Evolutionary conservation across 2,888 invertebrate species (phyloP).

Genomic region (Leucania comma): DNA sequence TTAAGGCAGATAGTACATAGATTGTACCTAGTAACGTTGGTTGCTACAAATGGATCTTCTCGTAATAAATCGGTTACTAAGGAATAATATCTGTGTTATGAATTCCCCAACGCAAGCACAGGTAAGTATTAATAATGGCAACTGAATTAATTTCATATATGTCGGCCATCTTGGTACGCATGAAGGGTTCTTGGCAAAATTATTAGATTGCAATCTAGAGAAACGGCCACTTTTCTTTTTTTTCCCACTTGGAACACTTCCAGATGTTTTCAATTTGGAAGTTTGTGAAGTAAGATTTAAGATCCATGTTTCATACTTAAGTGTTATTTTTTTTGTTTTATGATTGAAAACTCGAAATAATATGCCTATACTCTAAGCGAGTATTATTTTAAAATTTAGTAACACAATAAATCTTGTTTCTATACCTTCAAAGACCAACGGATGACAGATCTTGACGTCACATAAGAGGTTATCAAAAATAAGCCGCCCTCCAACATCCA

Average conservation of each 20-base stretch:
- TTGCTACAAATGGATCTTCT: constrained; percentile 66
- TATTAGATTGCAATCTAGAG: constrained; percentile 63
- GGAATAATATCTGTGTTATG: constrained; percentile 70
- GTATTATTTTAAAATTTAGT: neutral
- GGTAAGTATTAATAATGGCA: constrained; percentile 70
- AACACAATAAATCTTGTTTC: neutral
- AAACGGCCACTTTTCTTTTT: constrained; percentile 52
- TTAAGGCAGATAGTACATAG: neutral
- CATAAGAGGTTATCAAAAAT: neutral
- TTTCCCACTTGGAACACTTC: constrained; percentile 56
- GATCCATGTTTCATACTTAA: constrained; percentile 35
- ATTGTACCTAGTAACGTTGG: constrained; percentile 17
- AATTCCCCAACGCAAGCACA: constrained; percentile 69
- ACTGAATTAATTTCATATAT: constrained; percentile 69
- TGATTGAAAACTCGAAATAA: neutral
- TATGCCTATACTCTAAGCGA: neutral
- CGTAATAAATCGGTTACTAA: constrained; percentile 68
- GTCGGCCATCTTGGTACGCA: constrained; percentile 54
- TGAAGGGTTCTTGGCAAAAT: constrained; percentile 62
- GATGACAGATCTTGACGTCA: too few relatives aligned
- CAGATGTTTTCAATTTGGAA: constrained; percentile 64
- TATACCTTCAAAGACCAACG: too few relatives aligned
- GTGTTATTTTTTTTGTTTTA: constrained; percentile 14
- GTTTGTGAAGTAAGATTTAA: constrained; percentile 48
- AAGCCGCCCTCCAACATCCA: too few relatives aligned